A percentile compares a stretch with the other conserved stretches of the same genome.
These are phyloP conservation scores for Helobdella robusta DNA, from an alignment of 2,888 invertebrate species.

Conservation along the genomic window DNA sequence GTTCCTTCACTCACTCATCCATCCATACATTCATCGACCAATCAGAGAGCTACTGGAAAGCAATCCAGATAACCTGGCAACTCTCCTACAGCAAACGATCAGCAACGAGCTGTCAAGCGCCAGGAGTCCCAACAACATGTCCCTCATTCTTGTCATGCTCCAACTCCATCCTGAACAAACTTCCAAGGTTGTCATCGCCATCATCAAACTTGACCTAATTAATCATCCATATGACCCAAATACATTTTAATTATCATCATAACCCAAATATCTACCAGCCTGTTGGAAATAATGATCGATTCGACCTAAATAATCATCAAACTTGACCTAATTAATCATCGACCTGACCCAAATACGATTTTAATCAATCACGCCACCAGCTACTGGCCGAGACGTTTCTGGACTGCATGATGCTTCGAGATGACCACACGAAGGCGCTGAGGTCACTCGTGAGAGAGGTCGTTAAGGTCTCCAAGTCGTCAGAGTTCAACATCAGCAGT, in stretches of 20 bases:
- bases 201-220: too few relatives aligned
- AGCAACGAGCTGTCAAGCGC: conserved; percentile 82
- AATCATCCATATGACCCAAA: too few relatives aligned
- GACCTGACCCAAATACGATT: background rate
- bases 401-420: conserved; percentile 66
- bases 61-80: conserved; percentile 71
- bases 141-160: conserved; percentile 77
- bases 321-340: too few relatives aligned
- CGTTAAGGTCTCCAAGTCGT: conserved; percentile 68
- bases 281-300: too few relatives aligned
- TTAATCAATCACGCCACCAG: too few relatives aligned
- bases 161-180: conserved; percentile 72
- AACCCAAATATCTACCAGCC: too few relatives aligned
- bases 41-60: conserved; percentile 74
- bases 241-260: too few relatives aligned
- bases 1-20: background rate
- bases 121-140: conserved; percentile 88
- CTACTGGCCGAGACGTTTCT: conserved; percentile 54
- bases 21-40: background rate
- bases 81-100: conserved; percentile 78
- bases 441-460: conserved; percentile 78
- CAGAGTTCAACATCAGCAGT: conserved; percentile 69
- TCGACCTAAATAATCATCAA: too few relatives aligned
- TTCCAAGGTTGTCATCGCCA: conserved; percentile 54
- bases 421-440: conserved; percentile 79